A percentile compares a stretch with the other conserved stretches of the same genome.
phyloP scores from a whole-genome alignment of 2,888 invertebrate genomes.

The Magallana nippona region DNA sequence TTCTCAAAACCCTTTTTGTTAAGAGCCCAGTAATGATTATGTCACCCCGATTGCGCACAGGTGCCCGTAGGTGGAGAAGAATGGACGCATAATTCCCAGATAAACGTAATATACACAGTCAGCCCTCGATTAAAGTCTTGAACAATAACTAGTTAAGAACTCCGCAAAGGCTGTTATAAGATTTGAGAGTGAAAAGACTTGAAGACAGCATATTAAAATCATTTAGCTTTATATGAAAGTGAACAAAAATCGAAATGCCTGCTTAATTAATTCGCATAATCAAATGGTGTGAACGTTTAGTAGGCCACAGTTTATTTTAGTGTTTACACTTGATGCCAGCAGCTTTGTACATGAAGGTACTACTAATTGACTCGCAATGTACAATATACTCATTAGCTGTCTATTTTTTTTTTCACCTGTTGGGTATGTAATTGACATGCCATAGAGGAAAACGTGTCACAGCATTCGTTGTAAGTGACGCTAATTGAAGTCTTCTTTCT shows the following conservation, averaged over 20 bases:
- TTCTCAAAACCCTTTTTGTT: slow-evolving; percentile 27
- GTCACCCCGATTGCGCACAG: slow-evolving; percentile 36
- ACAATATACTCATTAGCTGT: too few species aligned
- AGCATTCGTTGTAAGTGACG: background rate
- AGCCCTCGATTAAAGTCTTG: background rate
- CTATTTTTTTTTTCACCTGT: background rate
- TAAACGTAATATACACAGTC: background rate
- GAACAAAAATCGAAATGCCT: background rate
- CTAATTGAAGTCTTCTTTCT: background rate
- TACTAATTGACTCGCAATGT: background rate
- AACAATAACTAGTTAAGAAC: background rate
- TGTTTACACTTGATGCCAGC: background rate
- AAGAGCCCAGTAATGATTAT: slow-evolving; percentile 35
- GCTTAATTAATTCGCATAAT: background rate
- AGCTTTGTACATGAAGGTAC: background rate
- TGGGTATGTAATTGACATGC: background rate
- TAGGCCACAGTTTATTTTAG: background rate
- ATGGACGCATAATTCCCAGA: slow-evolving; percentile 7
- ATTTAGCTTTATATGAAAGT: background rate
- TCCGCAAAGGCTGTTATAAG: background rate
- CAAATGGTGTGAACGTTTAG: background rate
- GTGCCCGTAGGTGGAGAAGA: background rate
- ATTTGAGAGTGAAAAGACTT: background rate
- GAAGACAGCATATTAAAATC: background rate
- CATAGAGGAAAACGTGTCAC: background rate